Conservation (phyloP, 1,140 invertebrate species). For the Varroa destructor region DNA sequence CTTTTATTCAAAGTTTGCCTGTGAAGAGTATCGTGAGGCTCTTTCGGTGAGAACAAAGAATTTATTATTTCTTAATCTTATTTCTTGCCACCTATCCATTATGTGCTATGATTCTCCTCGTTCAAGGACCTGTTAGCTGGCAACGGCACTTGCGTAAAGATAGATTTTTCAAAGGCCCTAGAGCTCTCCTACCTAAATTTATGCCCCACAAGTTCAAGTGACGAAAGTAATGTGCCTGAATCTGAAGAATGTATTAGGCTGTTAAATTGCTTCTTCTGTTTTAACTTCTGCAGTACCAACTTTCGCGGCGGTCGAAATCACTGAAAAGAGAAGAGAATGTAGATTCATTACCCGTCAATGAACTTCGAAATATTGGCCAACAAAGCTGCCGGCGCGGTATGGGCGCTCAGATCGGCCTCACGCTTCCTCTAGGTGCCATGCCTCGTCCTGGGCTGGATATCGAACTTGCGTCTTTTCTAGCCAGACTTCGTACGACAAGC, state of each 20-base stretch:
- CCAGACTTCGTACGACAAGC: neutral
- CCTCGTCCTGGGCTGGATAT: constrained; percentile 8
- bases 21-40: constrained; percentile 14
- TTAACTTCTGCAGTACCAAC: neutral
- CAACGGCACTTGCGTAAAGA: too few species aligned
- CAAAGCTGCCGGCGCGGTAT: neutral
- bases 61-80: too few species aligned
- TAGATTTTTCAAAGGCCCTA: too few species aligned
- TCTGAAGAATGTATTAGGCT: too few species aligned
- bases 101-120: too few species aligned
- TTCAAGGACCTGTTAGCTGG: too few species aligned
- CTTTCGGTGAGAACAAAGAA: neutral
- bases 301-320: constrained; percentile 4
- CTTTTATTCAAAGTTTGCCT: constrained; percentile 22
- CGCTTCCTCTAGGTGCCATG: constrained; percentile 19
- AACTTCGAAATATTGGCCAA: constrained; percentile 6
- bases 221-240: too few species aligned
- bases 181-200: too few species aligned
- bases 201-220: too few species aligned
- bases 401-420: constrained; percentile 1
- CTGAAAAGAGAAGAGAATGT: neutral
- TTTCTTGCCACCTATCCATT: too few species aligned
- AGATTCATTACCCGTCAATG: constrained; percentile 4
- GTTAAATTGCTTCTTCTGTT: too few species aligned
- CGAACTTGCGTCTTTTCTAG: constrained; percentile 20